These are phyloP conservation scores for Sinodicranocentrus sp. DNA, from an alignment of 2,888 invertebrate species.

Conservation along the genomic window DNA sequence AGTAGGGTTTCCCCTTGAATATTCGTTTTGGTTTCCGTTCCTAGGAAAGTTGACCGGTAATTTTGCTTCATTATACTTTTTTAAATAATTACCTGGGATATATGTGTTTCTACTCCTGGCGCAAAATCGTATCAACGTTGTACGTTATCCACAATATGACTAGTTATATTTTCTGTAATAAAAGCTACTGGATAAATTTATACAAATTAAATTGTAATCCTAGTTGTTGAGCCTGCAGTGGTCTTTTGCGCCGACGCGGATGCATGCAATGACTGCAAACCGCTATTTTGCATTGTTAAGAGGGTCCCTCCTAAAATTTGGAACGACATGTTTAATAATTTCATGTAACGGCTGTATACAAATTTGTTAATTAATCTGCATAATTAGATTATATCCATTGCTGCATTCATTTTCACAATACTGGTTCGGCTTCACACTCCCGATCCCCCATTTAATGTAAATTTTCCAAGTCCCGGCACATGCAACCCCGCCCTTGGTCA, in stretches of 20 bases:
- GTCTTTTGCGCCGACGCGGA: slow-evolving; percentile 29
- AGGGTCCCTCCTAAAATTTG: background rate
- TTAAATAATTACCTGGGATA: too few relatives aligned
- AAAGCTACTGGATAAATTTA: background rate
- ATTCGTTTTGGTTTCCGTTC: too few relatives aligned
- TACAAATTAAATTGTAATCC: background rate
- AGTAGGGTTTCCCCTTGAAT: too few relatives aligned
- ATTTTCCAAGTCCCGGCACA: background rate
- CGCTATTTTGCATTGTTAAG: slow-evolving; percentile 23
- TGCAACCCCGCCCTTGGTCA: slow-evolving; percentile 25
- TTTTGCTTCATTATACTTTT: too few relatives aligned
- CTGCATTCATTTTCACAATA: slow-evolving; percentile 12
- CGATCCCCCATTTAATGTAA: background rate
- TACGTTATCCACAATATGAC: too few relatives aligned
- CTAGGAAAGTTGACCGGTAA: too few relatives aligned
- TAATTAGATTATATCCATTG: background rate
- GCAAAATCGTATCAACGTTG: too few relatives aligned
- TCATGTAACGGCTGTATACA: too few relatives aligned
- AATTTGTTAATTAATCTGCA: background rate
- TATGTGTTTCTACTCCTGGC: too few relatives aligned
- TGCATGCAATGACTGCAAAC: slow-evolving; percentile 30
- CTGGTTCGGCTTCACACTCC: slow-evolving; percentile 2
- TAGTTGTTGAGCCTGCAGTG: slow-evolving; percentile 36
- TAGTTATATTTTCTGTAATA: background rate
- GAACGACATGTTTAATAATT: too few relatives aligned